Conservation (phyloP, 2,888 invertebrate species). For the Cacoxenus indagator region DNA sequence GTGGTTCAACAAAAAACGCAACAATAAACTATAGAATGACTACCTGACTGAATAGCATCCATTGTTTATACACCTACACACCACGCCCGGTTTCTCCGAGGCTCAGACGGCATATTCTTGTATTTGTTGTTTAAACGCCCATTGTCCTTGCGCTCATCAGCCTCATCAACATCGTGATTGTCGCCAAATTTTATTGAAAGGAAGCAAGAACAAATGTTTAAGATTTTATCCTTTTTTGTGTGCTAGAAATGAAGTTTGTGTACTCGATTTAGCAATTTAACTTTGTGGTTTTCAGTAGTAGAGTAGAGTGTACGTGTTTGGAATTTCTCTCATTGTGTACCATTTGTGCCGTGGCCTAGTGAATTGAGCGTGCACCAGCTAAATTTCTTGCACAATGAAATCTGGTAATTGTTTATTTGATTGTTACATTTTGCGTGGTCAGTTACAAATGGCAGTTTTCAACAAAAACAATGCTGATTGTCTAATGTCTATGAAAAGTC, state of each 20-base stretch:
- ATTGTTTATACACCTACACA: not conserved
- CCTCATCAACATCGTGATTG: not conserved
- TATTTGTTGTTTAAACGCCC: not conserved
- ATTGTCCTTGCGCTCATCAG: not conserved
- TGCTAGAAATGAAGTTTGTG: slow-evolving; percentile 21
- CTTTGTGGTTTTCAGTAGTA: slow-evolving; percentile 22
- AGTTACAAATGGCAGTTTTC: too few species aligned
- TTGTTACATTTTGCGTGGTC: not conserved
- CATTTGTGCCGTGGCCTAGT: not conserved
- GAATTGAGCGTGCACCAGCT: not conserved
- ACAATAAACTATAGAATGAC: slow-evolving; percentile 18
- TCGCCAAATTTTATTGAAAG: slow-evolving; percentile 1
- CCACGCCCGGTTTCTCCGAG: not conserved
- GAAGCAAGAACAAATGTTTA: slow-evolving; percentile 11
- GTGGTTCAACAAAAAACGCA: slow-evolving; percentile 14
- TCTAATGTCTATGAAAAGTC: too few species aligned
- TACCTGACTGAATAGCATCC: slow-evolving; percentile 4
- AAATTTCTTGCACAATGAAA: not conserved
- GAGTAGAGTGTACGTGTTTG: slow-evolving; percentile 36
- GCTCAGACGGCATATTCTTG: not conserved
- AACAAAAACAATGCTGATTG: too few species aligned
- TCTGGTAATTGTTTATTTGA: not conserved
- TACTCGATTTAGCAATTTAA: slow-evolving; percentile 39
- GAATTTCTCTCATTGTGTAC: slow-evolving; percentile 27
- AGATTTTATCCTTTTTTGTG: slow-evolving; percentile 2